A percentile compares a stretch with the other conserved stretches of the same genome.
phyloP scores from a whole-genome alignment of 2,113 vertebrate species.

The Myxocyprinus asiaticus region DNA sequence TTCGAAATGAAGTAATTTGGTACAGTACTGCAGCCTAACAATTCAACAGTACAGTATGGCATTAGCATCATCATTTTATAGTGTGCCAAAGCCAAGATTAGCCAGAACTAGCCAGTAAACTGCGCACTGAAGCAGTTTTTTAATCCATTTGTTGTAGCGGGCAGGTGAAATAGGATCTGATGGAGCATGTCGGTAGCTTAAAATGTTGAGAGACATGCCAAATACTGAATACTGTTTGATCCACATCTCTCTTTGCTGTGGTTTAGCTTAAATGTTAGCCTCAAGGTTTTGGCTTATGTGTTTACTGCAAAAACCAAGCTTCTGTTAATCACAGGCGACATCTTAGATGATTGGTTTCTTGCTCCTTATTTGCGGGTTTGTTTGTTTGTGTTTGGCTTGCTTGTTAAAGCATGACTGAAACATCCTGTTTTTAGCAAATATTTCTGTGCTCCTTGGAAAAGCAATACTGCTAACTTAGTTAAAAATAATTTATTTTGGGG shows the following conservation, averaged over 20 bases:
- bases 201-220: not conserved
- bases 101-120: slow-evolving; percentile 17
- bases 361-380: not conserved
- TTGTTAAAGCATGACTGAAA: no score
- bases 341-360: not conserved
- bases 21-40: not conserved
- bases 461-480: not conserved
- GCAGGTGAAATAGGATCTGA: slow-evolving; percentile 33
- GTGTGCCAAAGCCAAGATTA: not conserved
- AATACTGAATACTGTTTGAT: not conserved
- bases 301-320: not conserved
- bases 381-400: not conserved
- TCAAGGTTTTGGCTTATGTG: slow-evolving; percentile 22
- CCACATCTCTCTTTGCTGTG: not conserved
- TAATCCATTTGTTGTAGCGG: not conserved
- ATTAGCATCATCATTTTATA: not conserved
- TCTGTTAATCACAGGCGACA: not conserved
- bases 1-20: slow-evolving; percentile 8
- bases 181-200: slow-evolving; percentile 5
- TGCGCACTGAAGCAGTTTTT: not conserved
- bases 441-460: slow-evolving; percentile 24
- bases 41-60: not conserved
- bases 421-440: slow-evolving; percentile 34
- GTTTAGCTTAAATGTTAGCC: not conserved
- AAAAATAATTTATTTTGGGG: no score